Base-by-base conservation (phyloP, 2,797 vertebrate genomes). In the Rachycentron canadum region DNA sequence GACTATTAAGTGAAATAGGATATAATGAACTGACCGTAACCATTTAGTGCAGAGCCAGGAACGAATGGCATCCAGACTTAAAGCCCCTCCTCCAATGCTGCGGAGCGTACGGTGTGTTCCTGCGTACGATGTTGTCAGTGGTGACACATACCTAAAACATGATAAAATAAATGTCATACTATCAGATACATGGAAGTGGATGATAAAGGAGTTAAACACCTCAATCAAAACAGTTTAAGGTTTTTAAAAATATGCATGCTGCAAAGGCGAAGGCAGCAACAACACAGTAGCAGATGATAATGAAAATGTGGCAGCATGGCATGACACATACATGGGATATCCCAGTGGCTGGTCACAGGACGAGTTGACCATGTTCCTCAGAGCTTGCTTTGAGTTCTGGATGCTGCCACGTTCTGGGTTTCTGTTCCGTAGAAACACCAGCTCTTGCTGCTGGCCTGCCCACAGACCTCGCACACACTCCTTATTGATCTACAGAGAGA, bases 271-370 rank as follows among this genome's bases (percentile, higher is more conserved):
- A 21, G 5, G 38, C 9, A 52, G 17, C 53, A 58, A 57, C 17
- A 36, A 38, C 47, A 13, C 30, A 34, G 32, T 7, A 19, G 11
- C 19, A 32, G 25, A n/a, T n/a, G n/a, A n/a, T n/a, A n/a, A n/a
- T n/a, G n/a, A n/a, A n/a, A n/a, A 52, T 49, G 41, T 55, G 43
- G 23, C 23, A 43, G 40, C 10, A 8, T 1, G 5, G 26, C 45
- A 1, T 4, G 30, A 34, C 64, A 96, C 97, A 0, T 96, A 99
- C 96, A 99, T 99, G 83, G 98, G 98, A 90, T 99, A 99, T 16
- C 98, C 98, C 84, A 99, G 93, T 0, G 98, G 98, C 93, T 99
- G 98, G 93, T 99, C 98, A 4, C 98, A 99, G 2, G 98, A 99
- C 1, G 98, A 99, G 90, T 97, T 99, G 78, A 99, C 98, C 94